Evolutionary conservation across 2,113 vertebrate genomes (phyloP), one percentile per base, ranked within the genome.

Genomic region (Microcebus griseorufus): DNA sequence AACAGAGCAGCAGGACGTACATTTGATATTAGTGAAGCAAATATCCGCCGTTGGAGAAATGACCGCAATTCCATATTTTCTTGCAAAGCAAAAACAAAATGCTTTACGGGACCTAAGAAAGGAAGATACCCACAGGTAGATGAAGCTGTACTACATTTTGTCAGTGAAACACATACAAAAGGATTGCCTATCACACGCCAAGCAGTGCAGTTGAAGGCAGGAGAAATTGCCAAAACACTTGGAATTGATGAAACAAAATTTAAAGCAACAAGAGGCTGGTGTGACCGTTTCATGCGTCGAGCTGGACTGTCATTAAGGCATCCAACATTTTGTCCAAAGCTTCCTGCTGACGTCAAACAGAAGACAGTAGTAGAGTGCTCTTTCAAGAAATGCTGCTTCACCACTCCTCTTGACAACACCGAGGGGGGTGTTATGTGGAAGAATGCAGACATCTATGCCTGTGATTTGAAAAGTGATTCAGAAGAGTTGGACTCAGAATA

Each of bases 191-290:
- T 96, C 83, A 75, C 69, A 58, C 0, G n/a, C 64, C 87, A 88
- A 17, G 45, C 9, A 0, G 13, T 88, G 84, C 93, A 75, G 29
- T 4, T 9, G 39, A 96, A 94, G 67, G 72, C 78, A 12, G 92
- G 83, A 79, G 94, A 95, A 73, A 85, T 93, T 53, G 96, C 96
- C 95, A 88, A 90, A 95, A 83, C 67, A 37, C 79, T 93, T 2
- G 67, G 72, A 64, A 82, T 75, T 12, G 22, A 65, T 5, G 55
- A 95, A 82, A 80, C 62, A 55, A 75, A 91, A 83, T 92, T 90
- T 64, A 95, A 60, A 97, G 93, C 76, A 51, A 29, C 14, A 0
- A 76, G 93, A 96, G 67, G 34, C 85, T 82, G 58, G 37, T 79
- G 69, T 55, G 58, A 80, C 65, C 9, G 25, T 5, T 58, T 79